Evolutionary conservation across 2,113 vertebrate species (phyloP).

Genomic region (Corythornis madagascariensis): DNA sequence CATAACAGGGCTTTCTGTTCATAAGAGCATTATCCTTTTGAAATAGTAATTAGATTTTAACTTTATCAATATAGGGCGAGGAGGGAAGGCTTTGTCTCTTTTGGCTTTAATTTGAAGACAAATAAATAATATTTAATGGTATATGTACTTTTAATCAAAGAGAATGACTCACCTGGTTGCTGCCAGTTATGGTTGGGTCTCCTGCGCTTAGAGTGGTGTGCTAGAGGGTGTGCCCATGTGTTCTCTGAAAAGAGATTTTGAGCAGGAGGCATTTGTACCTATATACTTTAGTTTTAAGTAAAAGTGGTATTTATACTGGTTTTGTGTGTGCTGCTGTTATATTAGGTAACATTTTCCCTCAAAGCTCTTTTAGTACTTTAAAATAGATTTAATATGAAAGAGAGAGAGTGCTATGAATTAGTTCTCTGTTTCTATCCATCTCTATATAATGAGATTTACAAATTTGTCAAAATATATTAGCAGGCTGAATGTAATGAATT

Average conservation of each 20-base stretch:
- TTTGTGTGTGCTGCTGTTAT: not conserved
- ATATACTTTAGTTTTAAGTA: not conserved
- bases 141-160: not conserved
- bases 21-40: not conserved
- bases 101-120: not conserved
- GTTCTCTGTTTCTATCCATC: not conserved
- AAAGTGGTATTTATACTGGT: not conserved
- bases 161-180: not conserved
- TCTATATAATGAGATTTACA: not conserved
- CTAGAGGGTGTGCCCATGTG: not conserved
- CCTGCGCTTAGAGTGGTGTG: not conserved
- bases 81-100: not conserved
- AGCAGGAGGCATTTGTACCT: not conserved
- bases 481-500: not conserved
- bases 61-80: not conserved
- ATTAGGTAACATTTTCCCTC: not conserved
- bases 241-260: not conserved
- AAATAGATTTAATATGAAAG: not conserved
- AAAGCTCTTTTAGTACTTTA: not conserved
- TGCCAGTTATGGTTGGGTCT: not conserved
- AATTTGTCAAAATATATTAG: not conserved
- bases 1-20: not conserved
- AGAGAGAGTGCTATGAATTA: not conserved
- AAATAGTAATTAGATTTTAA: not conserved
- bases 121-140: not conserved